These are phyloP conservation scores for Catostomus latipinnis DNA, from an alignment of 2,797 vertebrate species.

Conservation along the genomic window DNA sequence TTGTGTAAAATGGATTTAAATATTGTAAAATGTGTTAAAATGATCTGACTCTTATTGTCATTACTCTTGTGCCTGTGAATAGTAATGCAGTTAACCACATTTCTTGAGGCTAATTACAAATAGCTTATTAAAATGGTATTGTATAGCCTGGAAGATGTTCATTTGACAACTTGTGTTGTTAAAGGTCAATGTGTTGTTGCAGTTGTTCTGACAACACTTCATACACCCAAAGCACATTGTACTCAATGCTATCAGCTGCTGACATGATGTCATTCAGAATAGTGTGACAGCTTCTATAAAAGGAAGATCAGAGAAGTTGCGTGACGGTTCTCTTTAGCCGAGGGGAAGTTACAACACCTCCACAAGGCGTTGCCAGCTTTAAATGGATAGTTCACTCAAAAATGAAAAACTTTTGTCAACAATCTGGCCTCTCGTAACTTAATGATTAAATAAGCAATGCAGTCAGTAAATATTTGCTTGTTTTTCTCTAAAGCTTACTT, in stretches of 20 bases:
- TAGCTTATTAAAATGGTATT: neutral
- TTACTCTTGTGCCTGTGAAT: neutral
- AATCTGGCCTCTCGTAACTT: too few species aligned
- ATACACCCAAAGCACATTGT: neutral
- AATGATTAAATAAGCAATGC: too few species aligned
- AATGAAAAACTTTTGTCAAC: too few species aligned
- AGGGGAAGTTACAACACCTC: slow-evolving; percentile 36
- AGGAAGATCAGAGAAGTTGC: neutral
- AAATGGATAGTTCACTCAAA: neutral
- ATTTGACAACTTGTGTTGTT: neutral
- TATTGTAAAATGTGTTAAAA: too few species aligned
- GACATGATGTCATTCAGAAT: neutral
- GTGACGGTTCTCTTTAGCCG: neutral
- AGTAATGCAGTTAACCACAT: slow-evolving; percentile 14
- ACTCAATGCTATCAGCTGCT: neutral
- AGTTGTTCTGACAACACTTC: neutral
- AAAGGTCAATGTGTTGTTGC: neutral
- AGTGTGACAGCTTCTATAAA: neutral
- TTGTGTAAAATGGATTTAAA: too few species aligned
- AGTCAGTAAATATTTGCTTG: too few species aligned
- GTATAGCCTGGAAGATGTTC: slow-evolving; percentile 10
- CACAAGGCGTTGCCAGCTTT: slow-evolving; percentile 1
- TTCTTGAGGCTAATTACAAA: neutral
- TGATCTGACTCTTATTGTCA: too few species aligned
- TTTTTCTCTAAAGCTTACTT: too few species aligned